A percentile compares a stretch with the other conserved stretches of the same genome.
Conservation (phyloP, 2,113 vertebrate genomes). For the Etheostoma cragini region DNA sequence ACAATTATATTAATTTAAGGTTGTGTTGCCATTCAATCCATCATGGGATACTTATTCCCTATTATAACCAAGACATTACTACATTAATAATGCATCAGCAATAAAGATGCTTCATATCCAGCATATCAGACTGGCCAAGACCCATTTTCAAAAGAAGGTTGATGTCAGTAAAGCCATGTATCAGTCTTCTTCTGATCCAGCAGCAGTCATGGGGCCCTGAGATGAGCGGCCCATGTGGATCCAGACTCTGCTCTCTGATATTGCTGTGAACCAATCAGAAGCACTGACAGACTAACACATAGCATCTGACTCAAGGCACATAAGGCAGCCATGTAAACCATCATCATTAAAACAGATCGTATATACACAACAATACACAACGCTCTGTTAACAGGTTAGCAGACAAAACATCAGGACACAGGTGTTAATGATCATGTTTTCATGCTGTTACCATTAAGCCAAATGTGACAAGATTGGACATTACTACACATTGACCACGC, state of each 20-base stretch:
- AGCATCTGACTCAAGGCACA: constrained; percentile 27
- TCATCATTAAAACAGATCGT: not conserved
- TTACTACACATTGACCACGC: constrained; percentile 30
- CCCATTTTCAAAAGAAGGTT: constrained; percentile 8
- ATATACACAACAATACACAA: too few species aligned
- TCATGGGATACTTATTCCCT: not conserved
- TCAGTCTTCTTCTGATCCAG: constrained; percentile 16
- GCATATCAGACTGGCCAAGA: not conserved
- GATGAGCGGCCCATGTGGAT: not conserved
- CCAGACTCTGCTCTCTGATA: not conserved
- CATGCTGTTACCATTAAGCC: constrained; percentile 63
- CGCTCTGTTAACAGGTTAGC: constrained; percentile 43
- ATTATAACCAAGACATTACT: not conserved
- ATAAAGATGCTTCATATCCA: not conserved
- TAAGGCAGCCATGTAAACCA: not conserved
- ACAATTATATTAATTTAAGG: not conserved
- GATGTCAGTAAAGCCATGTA: constrained; percentile 7
- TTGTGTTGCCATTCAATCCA: not conserved
- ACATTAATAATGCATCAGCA: not conserved
- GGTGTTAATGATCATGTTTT: not conserved
- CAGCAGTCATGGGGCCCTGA: constrained; percentile 1
- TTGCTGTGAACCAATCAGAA: constrained; percentile 40
- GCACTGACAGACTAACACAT: constrained; percentile 24
- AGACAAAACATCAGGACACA: constrained; percentile 49
- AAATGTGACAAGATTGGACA: constrained; percentile 9